phyloP scores from a whole-genome alignment of 1,140 invertebrate genomes.

The Dolichoris vasculosae region DNA sequence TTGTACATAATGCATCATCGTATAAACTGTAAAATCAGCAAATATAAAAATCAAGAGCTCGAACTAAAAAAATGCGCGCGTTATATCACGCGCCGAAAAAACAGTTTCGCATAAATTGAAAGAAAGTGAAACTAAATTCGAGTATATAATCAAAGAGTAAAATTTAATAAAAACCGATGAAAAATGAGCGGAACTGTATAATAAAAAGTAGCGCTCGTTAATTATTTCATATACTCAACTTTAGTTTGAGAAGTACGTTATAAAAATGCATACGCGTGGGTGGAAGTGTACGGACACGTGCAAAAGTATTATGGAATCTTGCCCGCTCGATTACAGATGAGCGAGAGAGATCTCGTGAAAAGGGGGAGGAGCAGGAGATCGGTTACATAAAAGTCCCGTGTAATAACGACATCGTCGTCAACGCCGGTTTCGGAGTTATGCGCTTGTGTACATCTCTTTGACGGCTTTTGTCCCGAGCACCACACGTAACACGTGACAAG shows the following conservation, averaged over 20 bases:
- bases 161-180: not conserved
- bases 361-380: not conserved
- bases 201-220: no score
- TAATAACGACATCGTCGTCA: not conserved
- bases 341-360: not conserved
- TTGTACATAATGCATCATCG: not conserved
- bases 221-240: no score
- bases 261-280: no score
- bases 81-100: slow-evolving; percentile 21
- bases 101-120: not conserved
- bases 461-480: not conserved
- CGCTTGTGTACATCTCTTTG: not conserved
- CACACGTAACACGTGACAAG: slow-evolving; percentile 27
- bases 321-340: not conserved
- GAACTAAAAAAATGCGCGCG: not conserved
- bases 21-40: not conserved
- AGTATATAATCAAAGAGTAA: not conserved
- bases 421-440: not conserved
- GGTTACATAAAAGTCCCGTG: slow-evolving; percentile 42
- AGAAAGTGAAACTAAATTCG: not conserved
- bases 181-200: no score
- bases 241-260: not conserved
- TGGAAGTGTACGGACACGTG: not conserved
- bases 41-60: slow-evolving; percentile 6
- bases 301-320: not conserved